These are phyloP conservation scores for Metaphire vulgaris DNA, from an alignment of 1,140 invertebrate genomes.

Conservation along the genomic window DNA sequence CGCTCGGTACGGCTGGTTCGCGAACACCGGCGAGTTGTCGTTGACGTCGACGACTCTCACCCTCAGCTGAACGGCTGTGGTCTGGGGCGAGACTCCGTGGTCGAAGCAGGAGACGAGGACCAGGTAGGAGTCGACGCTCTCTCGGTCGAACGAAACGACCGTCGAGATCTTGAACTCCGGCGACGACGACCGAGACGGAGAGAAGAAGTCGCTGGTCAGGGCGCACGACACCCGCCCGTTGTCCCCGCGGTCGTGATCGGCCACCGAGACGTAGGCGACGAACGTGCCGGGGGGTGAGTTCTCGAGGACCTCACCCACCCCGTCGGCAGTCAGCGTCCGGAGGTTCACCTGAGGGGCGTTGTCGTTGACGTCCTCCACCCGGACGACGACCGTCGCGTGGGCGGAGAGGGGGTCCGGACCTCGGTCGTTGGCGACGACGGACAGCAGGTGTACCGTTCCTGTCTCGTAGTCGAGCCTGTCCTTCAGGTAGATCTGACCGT, in stretches of 20 bases:
- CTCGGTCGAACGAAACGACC: constrained; percentile 19
- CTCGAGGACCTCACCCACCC: constrained; percentile 19
- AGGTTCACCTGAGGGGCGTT: constrained; percentile 35
- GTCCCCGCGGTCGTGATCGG: constrained; percentile 19
- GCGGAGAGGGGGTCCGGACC: constrained; percentile 24
- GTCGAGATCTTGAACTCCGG: constrained; percentile 29
- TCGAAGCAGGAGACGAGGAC: constrained; percentile 22
- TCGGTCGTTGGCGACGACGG: constrained; percentile 22
- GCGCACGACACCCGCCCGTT: constrained; percentile 6
- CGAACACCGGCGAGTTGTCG: constrained; percentile 26
- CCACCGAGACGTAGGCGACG: constrained; percentile 28
- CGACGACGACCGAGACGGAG: not conserved
- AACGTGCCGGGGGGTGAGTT: constrained; percentile 26
- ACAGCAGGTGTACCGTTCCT: constrained; percentile 12
- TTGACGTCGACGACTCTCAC: constrained; percentile 27
- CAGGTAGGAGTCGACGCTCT: constrained; percentile 1
- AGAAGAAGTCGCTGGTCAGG: constrained; percentile 22
- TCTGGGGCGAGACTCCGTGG: constrained; percentile 12
- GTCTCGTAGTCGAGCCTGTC: constrained; percentile 26
- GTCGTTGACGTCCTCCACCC: constrained; percentile 54
- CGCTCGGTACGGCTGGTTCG: constrained; percentile 10
- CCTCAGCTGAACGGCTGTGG: constrained; percentile 9
- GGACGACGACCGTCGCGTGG: constrained; percentile 50
- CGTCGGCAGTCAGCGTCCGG: constrained; percentile 17
- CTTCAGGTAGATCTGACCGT: constrained; percentile 21